A percentile compares a stretch with the other conserved stretches of the same genome.
Evolutionary conservation across 2,888 invertebrate genomes (phyloP).

Genomic region (Adelphocoris suturalis): DNA sequence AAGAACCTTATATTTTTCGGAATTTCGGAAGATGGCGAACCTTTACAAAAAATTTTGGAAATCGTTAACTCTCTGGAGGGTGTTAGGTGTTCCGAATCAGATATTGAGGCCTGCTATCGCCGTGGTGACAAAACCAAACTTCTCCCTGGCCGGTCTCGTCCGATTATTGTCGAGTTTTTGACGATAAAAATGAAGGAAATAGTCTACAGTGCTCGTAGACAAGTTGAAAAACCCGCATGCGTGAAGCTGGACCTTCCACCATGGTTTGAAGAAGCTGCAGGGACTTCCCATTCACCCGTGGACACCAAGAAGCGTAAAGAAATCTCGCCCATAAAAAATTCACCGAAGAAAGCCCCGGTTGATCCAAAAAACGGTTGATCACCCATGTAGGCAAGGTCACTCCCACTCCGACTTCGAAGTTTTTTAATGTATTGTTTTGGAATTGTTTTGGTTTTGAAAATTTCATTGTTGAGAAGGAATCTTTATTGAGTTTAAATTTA

Average conservation of each 20-base stretch:
- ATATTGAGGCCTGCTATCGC: conserved; percentile 35
- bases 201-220: not conserved
- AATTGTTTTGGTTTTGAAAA: conserved; percentile 48
- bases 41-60: not conserved
- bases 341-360: conserved; percentile 3
- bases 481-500: not conserved
- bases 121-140: not conserved
- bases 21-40: not conserved
- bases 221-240: not conserved
- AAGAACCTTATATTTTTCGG: conserved; percentile 29
- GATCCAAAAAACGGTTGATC: conserved; percentile 34
- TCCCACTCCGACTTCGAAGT: not conserved
- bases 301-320: conserved; percentile 24
- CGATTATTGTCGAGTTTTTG: conserved; percentile 20
- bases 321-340: conserved; percentile 8
- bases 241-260: conserved; percentile 35
- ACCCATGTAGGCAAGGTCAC: not conserved
- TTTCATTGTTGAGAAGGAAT: not conserved
- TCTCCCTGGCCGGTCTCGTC: not conserved
- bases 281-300: not conserved
- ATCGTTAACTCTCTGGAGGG: not conserved
- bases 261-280: not conserved
- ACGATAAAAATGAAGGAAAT: not conserved
- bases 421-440: conserved; percentile 16
- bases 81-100: conserved; percentile 6